Percentiles rank a stretch among this genome's conserved stretches.
These are phyloP conservation scores for Maniola hyperantus DNA, from an alignment of 2,888 invertebrate species.

Conservation along the genomic window DNA sequence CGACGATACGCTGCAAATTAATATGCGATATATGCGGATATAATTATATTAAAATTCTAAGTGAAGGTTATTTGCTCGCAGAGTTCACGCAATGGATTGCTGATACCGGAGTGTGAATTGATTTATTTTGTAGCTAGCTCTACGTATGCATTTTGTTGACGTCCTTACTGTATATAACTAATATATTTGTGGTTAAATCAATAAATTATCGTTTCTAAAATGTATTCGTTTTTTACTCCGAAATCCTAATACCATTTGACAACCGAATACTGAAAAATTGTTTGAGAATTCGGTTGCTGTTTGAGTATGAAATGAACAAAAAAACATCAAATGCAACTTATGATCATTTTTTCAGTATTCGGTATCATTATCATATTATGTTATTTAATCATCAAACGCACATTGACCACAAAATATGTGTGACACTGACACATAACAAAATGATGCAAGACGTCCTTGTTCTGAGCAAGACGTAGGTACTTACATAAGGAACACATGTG, in stretches of 20 bases:
- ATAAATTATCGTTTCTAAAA: slow-evolving; percentile 81
- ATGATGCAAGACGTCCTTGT: too few relatives aligned
- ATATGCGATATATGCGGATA: too few relatives aligned
- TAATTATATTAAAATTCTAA: slow-evolving; percentile 39
- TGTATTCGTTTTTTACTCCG: slow-evolving; percentile 39
- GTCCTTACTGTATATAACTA: slow-evolving; percentile 80
- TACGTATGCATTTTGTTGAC: slow-evolving; percentile 78
- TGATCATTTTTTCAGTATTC: too few relatives aligned
- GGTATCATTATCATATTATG: too few relatives aligned
- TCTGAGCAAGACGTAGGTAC: too few relatives aligned
- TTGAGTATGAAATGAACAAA: too few relatives aligned
- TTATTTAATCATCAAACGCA: too few relatives aligned
- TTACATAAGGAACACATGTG: too few relatives aligned
- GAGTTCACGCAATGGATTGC: slow-evolving; percentile 45
- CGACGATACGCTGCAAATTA: slow-evolving; percentile 18
- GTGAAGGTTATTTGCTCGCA: slow-evolving; percentile 41
- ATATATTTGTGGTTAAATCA: slow-evolving; percentile 81
- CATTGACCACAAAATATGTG: too few relatives aligned
- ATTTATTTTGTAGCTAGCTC: slow-evolving; percentile 59
- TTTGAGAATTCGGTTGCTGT: too few relatives aligned
- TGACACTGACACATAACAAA: too few relatives aligned
- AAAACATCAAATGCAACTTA: too few relatives aligned
- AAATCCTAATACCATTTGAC: background rate
- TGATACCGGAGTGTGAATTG: slow-evolving; percentile 49
- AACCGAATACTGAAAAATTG: background rate